Evolutionary conservation across 1,140 invertebrate species (phyloP), one percentile per base, ranked within the genome.

Genomic region (Campoletis sonorensis): DNA sequence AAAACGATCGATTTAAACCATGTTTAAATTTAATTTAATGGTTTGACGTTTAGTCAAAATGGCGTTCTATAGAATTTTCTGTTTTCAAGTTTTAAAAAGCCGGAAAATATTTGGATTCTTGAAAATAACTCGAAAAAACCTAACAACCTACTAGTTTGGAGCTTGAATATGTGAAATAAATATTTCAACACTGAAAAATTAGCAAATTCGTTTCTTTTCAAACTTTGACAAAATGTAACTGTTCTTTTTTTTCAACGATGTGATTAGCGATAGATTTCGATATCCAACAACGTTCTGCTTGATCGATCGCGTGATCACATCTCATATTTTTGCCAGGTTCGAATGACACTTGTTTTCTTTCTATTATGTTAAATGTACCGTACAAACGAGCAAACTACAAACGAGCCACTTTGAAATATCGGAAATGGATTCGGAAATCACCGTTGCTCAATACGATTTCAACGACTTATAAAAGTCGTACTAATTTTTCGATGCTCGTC

Each of bases 271-370:
- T 49, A 23, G 49, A 58, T 75, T 75, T 75, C 49, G 18, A 54
- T 37, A 75, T 75, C n/a, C n/a, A n/a, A 49, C 49, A 26, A 15
- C 23, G 72, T 75, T 75, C 72, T 30, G 72, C 49, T 54, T 58
- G 45, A 49, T 27, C 72, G 72, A 58, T 58, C 49, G 61, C 27
- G 49, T 23, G 21, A 49, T 49, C 30, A n/a, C 68, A 37, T 71
- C 33, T n/a, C 71, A 40, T n/a, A n/a, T 72, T 72, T 49, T 64
- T n/a, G 51, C 18, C 51, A n/a, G n/a, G 23, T 64, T 21, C n/a
- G 15, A 26, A 27, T 64, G 40, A 45, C n/a, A 27, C 23, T 64
- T 23, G 13, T 64, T 49, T 23, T 49, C 37, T 45, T 49, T 21
- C 16, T 21, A 49, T 21, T 71, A 37, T 71, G 27, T 33, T 40